Base-by-base conservation (phyloP, 2,888 invertebrate species). In the Cremastobaeus sp. region DNA sequence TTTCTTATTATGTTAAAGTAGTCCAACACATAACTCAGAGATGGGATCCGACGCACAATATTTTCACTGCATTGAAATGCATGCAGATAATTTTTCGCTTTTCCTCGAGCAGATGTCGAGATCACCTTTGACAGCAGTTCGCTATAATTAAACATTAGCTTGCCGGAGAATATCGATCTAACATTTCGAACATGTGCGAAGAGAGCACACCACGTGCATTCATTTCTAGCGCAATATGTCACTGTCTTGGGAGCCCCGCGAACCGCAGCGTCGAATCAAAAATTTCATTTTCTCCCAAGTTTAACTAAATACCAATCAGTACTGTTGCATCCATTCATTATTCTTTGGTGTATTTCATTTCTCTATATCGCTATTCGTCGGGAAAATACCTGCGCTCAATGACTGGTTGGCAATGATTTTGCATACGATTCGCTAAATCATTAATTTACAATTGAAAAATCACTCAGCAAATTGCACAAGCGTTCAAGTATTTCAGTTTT, bases 111-210 rank as follows among this genome's bases (percentile, higher is more conserved):
- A 64, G 30, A 50, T 43, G 64, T 57, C 70, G 50, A 43, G 64
- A 70, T 14, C 50, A 21, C 34, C 62, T 47, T 64, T 70, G 64
- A 57, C 70, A 57, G 62, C 62, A 28, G 41, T 47, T 70, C 62
- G 43, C 70, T 50, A 55, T 64, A 70, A 70, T 70, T 70, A 70
- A 70, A 70, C 64, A 70, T 70, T 64, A 48, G 62, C 55, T 64
- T 43, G 55, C 30, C 12, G 43, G 18, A 17, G 57, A 70, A 70
- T 70, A 70, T 70, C 64, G 70, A 70, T 70, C 70, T 50, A 64
- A 64, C 64, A 21, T 50, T 37, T 50, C 55, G 62, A 54, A 47
- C 54, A 59, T 68, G 50, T 68, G 35, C 41, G 50, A 60, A 32
- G 52, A 69, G 59, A 45, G 45, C 52, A 68, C 35, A 68, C 35